These are phyloP conservation scores for Flexamia atlantica DNA, from an alignment of 2,888 invertebrate genomes.

Conservation along the genomic window DNA sequence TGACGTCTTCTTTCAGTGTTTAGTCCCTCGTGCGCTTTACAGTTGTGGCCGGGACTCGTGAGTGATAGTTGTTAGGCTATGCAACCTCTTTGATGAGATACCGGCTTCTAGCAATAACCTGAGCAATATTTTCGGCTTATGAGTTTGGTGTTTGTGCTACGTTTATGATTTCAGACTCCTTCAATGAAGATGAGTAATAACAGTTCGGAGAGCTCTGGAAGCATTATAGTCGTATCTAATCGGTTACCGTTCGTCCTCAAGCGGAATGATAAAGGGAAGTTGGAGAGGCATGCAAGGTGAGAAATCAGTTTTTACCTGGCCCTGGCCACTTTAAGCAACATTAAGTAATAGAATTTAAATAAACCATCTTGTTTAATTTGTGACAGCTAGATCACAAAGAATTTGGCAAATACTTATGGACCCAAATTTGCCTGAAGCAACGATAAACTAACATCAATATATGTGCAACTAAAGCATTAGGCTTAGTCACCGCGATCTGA, in stretches of 20 bases:
- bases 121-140: slow-evolving; percentile 7
- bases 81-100: not conserved
- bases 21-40: not conserved
- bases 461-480: too few relatives aligned
- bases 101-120: slow-evolving; percentile 30
- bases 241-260: slow-evolving; percentile 92
- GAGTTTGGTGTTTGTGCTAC: not conserved
- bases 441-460: too few relatives aligned
- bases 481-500: too few relatives aligned
- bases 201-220: slow-evolving; percentile 71
- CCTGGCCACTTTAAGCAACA: too few relatives aligned
- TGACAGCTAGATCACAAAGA: too few relatives aligned
- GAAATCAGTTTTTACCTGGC: too few relatives aligned
- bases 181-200: slow-evolving; percentile 35
- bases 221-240: slow-evolving; percentile 95
- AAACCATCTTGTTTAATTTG: too few relatives aligned
- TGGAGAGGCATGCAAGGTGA: slow-evolving; percentile 92
- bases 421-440: too few relatives aligned
- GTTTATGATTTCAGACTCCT: not conserved
- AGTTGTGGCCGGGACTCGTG: not conserved
- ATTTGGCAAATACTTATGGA: too few relatives aligned
- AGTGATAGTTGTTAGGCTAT: not conserved
- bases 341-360: too few relatives aligned
- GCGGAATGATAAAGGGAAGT: slow-evolving; percentile 84
- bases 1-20: slow-evolving; percentile 9